A percentile compares a stretch with the other conserved stretches of the same genome.
Conservation (phyloP, 2,113 vertebrate species). For the Gopherus evgoodei region DNA sequence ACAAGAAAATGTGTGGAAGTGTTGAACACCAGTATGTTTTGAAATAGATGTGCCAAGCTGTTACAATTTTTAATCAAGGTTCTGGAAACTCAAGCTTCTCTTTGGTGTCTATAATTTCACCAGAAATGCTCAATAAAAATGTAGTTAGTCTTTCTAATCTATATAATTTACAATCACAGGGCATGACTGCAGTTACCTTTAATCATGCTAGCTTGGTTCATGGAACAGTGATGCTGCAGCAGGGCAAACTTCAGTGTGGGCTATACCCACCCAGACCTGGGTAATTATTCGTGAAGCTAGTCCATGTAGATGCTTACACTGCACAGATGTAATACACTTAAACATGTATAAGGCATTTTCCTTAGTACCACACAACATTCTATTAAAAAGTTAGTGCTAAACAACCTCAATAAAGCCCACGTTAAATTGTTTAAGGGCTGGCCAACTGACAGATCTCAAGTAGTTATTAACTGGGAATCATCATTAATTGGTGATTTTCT, state of each 20-base stretch:
- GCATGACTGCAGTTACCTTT: background rate
- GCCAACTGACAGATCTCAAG: background rate
- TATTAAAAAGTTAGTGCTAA: background rate
- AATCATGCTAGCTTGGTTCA: background rate
- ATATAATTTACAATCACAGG: background rate
- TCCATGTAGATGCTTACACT: background rate
- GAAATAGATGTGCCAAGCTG: background rate
- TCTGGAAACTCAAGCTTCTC: background rate
- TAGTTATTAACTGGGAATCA: background rate
- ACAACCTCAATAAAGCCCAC: background rate
- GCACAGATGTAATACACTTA: background rate
- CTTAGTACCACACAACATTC: background rate
- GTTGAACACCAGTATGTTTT: background rate
- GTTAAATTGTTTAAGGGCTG: background rate
- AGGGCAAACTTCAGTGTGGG: background rate
- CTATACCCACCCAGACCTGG: background rate
- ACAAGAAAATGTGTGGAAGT: background rate
- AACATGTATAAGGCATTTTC: background rate
- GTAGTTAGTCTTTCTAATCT: background rate
- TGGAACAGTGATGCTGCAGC: background rate
- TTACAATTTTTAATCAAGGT: background rate
- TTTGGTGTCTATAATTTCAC: background rate
- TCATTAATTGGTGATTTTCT: background rate
- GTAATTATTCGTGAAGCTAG: too few relatives aligned
- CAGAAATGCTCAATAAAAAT: background rate